Evolutionary conservation across 1,140 invertebrate genomes (phyloP).

Genomic region (Sycophila sp.): DNA sequence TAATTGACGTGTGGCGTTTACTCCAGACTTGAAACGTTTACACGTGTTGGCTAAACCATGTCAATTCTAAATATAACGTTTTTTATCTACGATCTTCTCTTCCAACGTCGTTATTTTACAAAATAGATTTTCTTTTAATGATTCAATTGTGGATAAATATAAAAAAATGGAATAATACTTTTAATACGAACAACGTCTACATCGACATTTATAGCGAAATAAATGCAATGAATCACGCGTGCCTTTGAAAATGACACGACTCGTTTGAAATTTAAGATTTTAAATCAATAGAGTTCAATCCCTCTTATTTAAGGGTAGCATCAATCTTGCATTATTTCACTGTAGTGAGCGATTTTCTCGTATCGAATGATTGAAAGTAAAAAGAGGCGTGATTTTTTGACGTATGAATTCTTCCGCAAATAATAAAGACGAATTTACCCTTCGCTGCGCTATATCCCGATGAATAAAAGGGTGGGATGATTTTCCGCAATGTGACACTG

Average conservation of each 20-base stretch:
- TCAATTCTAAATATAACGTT: too few relatives aligned
- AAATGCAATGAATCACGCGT: not conserved
- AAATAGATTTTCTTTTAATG: too few relatives aligned
- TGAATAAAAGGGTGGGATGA: not conserved
- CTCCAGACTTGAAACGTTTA: too few relatives aligned
- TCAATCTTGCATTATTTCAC: constrained; percentile 1
- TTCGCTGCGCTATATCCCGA: too few relatives aligned
- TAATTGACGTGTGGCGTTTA: too few relatives aligned
- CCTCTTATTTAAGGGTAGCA: not conserved
- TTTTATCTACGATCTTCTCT: too few relatives aligned
- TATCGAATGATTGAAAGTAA: not conserved
- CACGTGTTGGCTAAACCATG: too few relatives aligned
- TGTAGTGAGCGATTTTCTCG: not conserved
- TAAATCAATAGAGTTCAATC: not conserved
- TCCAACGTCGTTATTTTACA: too few relatives aligned
- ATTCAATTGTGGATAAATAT: too few relatives aligned
- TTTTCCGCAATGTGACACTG: not conserved
- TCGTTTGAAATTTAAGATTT: not conserved
- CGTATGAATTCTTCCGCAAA: constrained; percentile 4
- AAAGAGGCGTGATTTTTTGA: constrained; percentile 7
- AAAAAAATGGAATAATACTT: too few relatives aligned
- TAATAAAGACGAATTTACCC: constrained; percentile 5
- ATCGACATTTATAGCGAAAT: not conserved
- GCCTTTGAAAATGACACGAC: too few relatives aligned
- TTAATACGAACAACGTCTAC: too few relatives aligned